phyloP scores from a whole-genome alignment of 2,888 invertebrate species.

The Harmothoe impar region DNA sequence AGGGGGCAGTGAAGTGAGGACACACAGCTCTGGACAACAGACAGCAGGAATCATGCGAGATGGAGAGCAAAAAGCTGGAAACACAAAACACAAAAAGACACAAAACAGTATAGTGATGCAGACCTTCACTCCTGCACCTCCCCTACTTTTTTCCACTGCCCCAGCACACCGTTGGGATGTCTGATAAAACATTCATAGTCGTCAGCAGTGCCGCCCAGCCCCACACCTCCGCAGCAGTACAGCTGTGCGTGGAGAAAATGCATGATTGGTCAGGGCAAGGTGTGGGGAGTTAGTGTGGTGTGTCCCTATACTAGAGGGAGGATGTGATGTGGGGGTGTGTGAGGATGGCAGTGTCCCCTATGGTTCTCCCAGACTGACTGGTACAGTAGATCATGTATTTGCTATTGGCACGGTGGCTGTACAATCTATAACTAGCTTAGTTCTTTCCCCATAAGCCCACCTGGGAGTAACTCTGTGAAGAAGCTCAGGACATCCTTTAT shows the following conservation, averaged over 20 bases:
- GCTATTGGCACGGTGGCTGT: background rate
- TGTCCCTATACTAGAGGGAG: background rate
- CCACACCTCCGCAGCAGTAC: background rate
- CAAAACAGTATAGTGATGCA: background rate
- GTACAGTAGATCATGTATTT: background rate
- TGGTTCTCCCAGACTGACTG: too few relatives aligned
- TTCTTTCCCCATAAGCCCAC: background rate
- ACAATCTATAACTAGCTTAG: background rate
- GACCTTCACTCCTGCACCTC: background rate
- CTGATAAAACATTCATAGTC: slow-evolving; percentile 24
- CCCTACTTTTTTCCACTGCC: background rate
- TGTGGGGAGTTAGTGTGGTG: background rate
- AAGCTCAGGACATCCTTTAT: background rate
- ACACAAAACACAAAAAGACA: background rate
- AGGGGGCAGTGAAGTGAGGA: background rate
- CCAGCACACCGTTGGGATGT: background rate
- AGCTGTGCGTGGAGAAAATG: background rate
- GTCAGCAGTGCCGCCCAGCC: background rate
- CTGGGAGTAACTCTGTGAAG: background rate
- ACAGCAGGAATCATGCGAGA: background rate
- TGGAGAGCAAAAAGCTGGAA: background rate
- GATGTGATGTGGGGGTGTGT: too few relatives aligned
- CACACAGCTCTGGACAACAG: background rate
- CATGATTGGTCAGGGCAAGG: background rate
- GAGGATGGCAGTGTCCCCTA: too few relatives aligned